These are phyloP conservation scores for Onychostruthus taczanowskii DNA, from an alignment of 2,113 vertebrate species.

Conservation along the genomic window DNA sequence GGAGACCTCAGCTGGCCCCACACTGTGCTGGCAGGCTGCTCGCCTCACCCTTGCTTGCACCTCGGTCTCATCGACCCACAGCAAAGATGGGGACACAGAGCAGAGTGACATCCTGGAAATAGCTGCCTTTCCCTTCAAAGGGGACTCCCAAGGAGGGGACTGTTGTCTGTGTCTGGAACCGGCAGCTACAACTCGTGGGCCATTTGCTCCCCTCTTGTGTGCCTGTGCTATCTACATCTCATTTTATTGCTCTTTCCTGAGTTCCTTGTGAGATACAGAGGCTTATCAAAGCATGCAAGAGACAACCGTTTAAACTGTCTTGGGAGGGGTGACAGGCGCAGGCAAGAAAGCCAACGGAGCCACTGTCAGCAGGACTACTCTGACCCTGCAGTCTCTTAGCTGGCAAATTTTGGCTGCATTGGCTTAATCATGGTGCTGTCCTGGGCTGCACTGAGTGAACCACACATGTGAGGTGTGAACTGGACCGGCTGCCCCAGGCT, in stretches of 20 bases:
- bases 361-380: rapidly evolving
- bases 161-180: not conserved
- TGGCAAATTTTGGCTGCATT: not conserved
- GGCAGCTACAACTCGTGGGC: rapidly evolving
- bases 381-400: not conserved
- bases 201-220: not conserved
- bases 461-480: rapidly evolving
- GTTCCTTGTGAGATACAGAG: not conserved
- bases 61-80: rapidly evolving
- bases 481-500: rapidly evolving
- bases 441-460: not conserved
- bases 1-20: not conserved
- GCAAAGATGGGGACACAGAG: not conserved
- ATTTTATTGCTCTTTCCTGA: not conserved
- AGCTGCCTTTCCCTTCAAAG: not conserved
- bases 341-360: rapidly evolving
- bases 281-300: not conserved
- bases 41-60: not conserved
- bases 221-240: not conserved
- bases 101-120: not conserved
- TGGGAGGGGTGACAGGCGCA: rapidly evolving
- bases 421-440: rapidly evolving
- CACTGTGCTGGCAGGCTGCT: rapidly evolving
- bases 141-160: not conserved
- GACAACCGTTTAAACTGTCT: not conserved